Evolutionary conservation across 2,797 vertebrate genomes (phyloP).

Genomic region (Acropternis orthonyx): DNA sequence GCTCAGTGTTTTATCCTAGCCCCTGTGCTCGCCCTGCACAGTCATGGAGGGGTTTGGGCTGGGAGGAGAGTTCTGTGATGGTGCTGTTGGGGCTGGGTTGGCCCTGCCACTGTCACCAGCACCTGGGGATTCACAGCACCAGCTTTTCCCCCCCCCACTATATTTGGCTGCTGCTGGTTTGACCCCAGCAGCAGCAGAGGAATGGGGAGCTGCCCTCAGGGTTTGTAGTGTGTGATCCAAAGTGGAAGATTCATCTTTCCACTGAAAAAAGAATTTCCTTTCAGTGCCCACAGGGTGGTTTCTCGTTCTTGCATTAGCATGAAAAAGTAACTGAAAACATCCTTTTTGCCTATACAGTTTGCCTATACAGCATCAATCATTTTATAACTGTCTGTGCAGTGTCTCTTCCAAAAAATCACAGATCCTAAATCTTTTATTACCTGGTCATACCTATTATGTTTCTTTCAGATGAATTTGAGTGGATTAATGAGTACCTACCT

Average conservation of each 20-base stretch:
- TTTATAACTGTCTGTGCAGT: neutral
- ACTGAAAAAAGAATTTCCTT: neutral
- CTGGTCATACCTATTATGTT: neutral
- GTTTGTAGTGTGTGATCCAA: neutral
- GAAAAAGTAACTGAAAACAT: neutral
- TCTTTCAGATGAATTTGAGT: neutral
- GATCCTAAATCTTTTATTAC: neutral
- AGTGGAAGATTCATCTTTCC: neutral
- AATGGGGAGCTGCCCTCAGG: neutral
- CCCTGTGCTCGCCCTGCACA: neutral
- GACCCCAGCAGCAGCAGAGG: neutral
- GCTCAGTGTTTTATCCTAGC: too few species aligned
- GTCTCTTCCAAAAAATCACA: neutral
- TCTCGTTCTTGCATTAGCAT: neutral
- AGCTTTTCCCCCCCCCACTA: accelerated
- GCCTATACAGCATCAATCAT: neutral
- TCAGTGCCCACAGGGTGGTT: neutral
- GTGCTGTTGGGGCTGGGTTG: neutral
- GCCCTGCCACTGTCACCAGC: neutral
- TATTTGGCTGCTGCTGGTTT: neutral
- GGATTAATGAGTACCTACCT: neutral
- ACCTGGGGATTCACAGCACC: neutral
- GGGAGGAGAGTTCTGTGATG: neutral
- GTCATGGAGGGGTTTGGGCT: neutral
- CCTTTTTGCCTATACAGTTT: neutral